Conservation (phyloP, 2,888 invertebrate species). For the Itoplectis maculator region DNA sequence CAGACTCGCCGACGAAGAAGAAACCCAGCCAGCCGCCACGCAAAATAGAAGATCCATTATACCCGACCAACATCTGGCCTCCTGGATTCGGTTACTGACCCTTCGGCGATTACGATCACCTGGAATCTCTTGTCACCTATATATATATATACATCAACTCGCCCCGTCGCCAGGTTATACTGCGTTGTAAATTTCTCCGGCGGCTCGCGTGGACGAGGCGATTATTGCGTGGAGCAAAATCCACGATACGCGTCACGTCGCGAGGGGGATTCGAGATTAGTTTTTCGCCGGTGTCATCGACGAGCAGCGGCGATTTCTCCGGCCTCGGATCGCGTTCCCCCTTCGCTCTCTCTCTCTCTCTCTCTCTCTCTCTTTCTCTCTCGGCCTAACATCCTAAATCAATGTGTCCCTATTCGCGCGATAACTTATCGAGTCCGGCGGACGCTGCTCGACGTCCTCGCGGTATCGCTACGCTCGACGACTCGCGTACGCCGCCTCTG, state of each 20-base stretch:
- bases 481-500: not conserved
- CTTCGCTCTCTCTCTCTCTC: too few species aligned
- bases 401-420: slow-evolving; percentile 71
- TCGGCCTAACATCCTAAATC: slow-evolving; percentile 65
- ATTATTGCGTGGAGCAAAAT: slow-evolving; percentile 16
- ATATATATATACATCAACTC: too few species aligned
- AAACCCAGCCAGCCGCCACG: not conserved
- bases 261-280: slow-evolving; percentile 44
- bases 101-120: slow-evolving; percentile 62
- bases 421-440: slow-evolving; percentile 67
- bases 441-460: slow-evolving; percentile 19
- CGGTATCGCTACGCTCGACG: slow-evolving; percentile 23
- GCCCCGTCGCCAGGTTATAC: not conserved
- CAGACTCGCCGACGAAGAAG: not conserved
- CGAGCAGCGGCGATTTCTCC: too few species aligned
- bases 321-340: too few species aligned
- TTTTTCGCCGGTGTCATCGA: slow-evolving; percentile 60
- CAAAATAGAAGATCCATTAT: slow-evolving; percentile 43
- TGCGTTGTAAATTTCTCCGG: slow-evolving; percentile 31
- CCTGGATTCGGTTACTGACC: slow-evolving; percentile 63
- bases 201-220: not conserved
- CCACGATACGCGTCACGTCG: not conserved
- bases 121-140: slow-evolving; percentile 42
- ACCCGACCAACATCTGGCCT: slow-evolving; percentile 50
- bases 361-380: not conserved